phyloP scores from a whole-genome alignment of 2,113 vertebrate genomes.

The Cottus gobio region DNA sequence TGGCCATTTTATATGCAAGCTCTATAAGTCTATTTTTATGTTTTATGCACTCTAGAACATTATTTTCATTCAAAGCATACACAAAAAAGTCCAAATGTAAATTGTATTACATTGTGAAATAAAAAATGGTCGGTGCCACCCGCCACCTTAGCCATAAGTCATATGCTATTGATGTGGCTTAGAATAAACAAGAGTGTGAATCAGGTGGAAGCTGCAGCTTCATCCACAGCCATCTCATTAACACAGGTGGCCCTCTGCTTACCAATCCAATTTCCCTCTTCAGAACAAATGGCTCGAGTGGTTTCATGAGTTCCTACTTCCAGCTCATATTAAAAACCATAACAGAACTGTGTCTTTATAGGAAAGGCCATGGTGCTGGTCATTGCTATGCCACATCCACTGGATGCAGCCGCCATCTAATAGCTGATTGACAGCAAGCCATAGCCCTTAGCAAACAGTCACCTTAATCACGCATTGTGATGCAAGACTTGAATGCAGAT shows the following conservation, averaged over 20 bases:
- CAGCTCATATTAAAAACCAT: slow-evolving; percentile 29
- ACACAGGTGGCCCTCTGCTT: slow-evolving; percentile 26
- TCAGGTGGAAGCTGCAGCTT: slow-evolving; percentile 46
- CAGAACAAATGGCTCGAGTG: slow-evolving; percentile 26
- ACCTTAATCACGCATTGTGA: slow-evolving; percentile 33
- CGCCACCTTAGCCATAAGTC: background rate
- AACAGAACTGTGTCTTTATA: slow-evolving; percentile 6
- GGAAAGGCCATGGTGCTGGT: background rate
- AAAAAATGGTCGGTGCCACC: background rate
- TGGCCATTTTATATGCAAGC: background rate
- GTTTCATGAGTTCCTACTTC: slow-evolving; percentile 37
- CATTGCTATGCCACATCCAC: slow-evolving; percentile 12
- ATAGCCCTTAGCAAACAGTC: slow-evolving; percentile 7
- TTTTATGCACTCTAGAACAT: background rate
- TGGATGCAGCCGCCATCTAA: background rate
- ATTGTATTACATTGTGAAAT: background rate
- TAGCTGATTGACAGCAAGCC: slow-evolving; percentile 36
- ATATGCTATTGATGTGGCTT: slow-evolving; percentile 60
- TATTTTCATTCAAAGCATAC: background rate
- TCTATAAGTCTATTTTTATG: background rate
- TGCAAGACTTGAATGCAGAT: slow-evolving; percentile 55
- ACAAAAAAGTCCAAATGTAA: background rate
- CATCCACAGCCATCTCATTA: slow-evolving; percentile 58
- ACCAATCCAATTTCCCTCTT: slow-evolving; percentile 48
- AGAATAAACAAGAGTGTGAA: slow-evolving; percentile 51